A percentile compares a stretch with the other conserved stretches of the same genome.
These are phyloP conservation scores for Phalacrocorax aristotelis DNA, from an alignment of 2,113 vertebrate genomes.

Conservation along the genomic window DNA sequence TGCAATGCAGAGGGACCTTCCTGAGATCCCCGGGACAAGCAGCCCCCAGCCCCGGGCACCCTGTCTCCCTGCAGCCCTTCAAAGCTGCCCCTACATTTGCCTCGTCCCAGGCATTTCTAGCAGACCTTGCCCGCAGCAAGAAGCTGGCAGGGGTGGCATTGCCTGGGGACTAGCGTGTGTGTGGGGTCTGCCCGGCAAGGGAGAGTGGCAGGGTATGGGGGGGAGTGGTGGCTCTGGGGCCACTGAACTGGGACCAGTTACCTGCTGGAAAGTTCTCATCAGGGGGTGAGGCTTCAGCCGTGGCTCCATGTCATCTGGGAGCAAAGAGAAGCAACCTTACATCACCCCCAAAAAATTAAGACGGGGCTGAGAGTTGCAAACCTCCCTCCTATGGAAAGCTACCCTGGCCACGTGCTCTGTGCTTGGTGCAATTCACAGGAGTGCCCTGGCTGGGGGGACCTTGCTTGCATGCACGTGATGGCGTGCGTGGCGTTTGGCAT, in stretches of 20 bases:
- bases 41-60: background rate
- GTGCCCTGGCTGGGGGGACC: background rate
- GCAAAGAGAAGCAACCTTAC: background rate
- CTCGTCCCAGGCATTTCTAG: background rate
- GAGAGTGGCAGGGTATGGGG: rapidly evolving
- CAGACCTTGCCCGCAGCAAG: background rate
- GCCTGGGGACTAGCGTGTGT: background rate
- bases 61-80: background rate
- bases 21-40: background rate
- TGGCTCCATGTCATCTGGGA: slow-evolving; percentile 66
- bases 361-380: background rate
- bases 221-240: rapidly evolving
- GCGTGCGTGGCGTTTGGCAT: background rate
- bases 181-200: background rate
- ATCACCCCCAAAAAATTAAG: background rate
- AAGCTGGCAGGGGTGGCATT: background rate
- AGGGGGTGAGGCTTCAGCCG: slow-evolving; percentile 49
- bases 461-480: background rate
- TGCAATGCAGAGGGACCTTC: slow-evolving; percentile 18
- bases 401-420: background rate
- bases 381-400: background rate
- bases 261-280: slow-evolving; percentile 67
- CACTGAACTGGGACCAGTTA: slow-evolving; percentile 14
- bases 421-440: background rate
- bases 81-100: background rate